Conservation (phyloP, 1,140 invertebrate species). For the Paralvinella palmiformis region DNA sequence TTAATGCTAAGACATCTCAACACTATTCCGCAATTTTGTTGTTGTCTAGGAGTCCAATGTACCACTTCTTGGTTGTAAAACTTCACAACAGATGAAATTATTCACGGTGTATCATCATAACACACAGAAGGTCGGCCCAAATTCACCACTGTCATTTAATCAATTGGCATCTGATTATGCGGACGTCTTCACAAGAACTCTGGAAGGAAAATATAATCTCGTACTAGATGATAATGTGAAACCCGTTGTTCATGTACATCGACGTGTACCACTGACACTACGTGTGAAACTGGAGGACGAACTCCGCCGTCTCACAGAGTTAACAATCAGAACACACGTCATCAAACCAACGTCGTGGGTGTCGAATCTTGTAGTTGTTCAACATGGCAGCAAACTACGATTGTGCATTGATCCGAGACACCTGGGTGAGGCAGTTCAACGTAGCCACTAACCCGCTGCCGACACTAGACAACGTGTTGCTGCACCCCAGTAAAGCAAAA, state of each 20-base stretch:
- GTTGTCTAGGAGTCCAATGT: too few species aligned
- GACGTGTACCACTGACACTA: constrained; percentile 18
- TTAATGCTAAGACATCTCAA: too few species aligned
- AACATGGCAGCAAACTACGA: constrained; percentile 21
- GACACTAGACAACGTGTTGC: neutral
- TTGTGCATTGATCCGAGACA: constrained; percentile 5
- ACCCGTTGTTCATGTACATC: constrained; percentile 11
- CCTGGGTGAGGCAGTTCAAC: neutral
- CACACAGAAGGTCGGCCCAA: too few species aligned
- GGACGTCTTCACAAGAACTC: constrained; percentile 8
- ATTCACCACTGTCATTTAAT: too few species aligned
- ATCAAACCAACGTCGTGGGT: constrained; percentile 25
- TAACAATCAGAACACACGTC: constrained; percentile 22
- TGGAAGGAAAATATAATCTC: constrained; percentile 9
- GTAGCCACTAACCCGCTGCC: constrained; percentile 3
- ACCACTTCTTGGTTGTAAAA: too few species aligned
- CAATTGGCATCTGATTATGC: too few species aligned
- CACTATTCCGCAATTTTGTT: too few species aligned
- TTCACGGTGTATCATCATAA: too few species aligned
- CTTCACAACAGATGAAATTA: too few species aligned
- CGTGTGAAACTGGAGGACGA: constrained; percentile 15
- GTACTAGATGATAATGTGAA: constrained; percentile 8
- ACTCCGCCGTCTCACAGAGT: constrained; percentile 16
- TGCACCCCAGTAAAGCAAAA: neutral
- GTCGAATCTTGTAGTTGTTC: constrained; percentile 23